phyloP scores from a whole-genome alignment of 2,888 invertebrate genomes.

The Dolichomitus sp. region DNA sequence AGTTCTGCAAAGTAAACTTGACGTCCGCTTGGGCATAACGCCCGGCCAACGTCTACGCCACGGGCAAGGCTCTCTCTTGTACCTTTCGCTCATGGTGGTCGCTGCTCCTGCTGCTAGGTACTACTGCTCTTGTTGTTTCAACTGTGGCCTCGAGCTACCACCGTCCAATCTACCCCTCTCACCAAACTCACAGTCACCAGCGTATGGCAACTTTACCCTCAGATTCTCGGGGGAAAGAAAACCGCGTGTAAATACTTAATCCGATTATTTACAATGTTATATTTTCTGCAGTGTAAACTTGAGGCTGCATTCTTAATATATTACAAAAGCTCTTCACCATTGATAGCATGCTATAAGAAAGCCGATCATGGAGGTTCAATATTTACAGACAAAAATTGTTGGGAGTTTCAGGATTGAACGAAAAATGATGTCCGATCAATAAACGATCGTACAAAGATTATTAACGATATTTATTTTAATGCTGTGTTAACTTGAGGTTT shows the following conservation, averaged over 20 bases:
- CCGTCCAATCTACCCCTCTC: constrained; percentile 37
- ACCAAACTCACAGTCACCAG: constrained; percentile 26
- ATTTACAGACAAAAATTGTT: no score
- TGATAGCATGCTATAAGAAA: neutral
- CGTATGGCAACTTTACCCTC: constrained; percentile 5
- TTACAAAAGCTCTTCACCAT: neutral
- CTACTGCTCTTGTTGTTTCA: constrained; percentile 80
- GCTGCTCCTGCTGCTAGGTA: constrained; percentile 71
- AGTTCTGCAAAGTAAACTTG: constrained; percentile 82
- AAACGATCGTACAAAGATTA: no score
- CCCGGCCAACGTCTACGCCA: constrained; percentile 67
- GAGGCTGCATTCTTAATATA: neutral
- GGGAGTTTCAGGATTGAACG: no score
- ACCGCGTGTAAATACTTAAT: constrained; percentile 75
- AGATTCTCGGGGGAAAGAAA: constrained; percentile 64
- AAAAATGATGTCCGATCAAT: no score
- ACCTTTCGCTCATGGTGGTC: constrained; percentile 40
- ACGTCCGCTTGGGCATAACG: constrained; percentile 70
- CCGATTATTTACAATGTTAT: constrained; percentile 8
- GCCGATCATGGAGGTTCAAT: no score
- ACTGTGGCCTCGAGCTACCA: constrained; percentile 72
- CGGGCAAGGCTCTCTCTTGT: constrained; percentile 6
- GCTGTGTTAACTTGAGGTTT: no score
- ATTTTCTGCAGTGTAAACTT: neutral
- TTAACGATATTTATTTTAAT: no score